Evolutionary conservation across 2,113 vertebrate species (phyloP), one percentile per base, ranked within the genome.

Genomic region (Pithys albifrons): DNA sequence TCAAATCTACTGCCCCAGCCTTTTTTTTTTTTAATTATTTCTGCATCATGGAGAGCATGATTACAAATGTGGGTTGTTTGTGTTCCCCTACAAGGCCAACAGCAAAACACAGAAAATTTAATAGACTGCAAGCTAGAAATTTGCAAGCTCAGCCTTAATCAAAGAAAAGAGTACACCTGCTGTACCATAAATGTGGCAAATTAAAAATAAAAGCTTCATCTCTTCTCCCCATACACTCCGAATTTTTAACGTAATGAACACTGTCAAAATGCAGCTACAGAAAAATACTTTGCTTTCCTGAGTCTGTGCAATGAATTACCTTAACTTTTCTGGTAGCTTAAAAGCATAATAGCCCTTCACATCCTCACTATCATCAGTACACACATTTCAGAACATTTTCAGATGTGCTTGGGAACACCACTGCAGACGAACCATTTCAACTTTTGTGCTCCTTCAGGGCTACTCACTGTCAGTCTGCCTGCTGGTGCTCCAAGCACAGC

Each of bases 311-410:
- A 45, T 15, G 19, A 93, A 29, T 1, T 2, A 58, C 37, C 37
- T 12, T 28, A 58, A 62, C 57, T 82, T 7, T 67, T 67, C 52
- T 33, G 31, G 16, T 9, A 41, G 52, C 28, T 74, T 41, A 14
- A 20, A 78, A 37, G 51, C 55, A 4, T n/a, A 66, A 33, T 19
- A 46, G 19, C 78, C 28, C 45, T 29, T 48, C 45, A 35, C 41
- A 19, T 9, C 5, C 3, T 15, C 48, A 59, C 55, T 51, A 74
- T 4, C 1, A 2, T 4, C 1, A 2, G 25, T 20, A 48, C 2
- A 6, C 6, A n/a, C 0, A 0, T 51, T 79, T 65, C 62, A 24
- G 57, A 37, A 51, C 0, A 1, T 6, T 69, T 78, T 55, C 3
- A 51, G 33, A 27, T 13, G 10, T 12, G 27, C 35, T 33, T 58